Conservation (phyloP, 2,797 vertebrate species). For the Clamator glandarius region DNA sequence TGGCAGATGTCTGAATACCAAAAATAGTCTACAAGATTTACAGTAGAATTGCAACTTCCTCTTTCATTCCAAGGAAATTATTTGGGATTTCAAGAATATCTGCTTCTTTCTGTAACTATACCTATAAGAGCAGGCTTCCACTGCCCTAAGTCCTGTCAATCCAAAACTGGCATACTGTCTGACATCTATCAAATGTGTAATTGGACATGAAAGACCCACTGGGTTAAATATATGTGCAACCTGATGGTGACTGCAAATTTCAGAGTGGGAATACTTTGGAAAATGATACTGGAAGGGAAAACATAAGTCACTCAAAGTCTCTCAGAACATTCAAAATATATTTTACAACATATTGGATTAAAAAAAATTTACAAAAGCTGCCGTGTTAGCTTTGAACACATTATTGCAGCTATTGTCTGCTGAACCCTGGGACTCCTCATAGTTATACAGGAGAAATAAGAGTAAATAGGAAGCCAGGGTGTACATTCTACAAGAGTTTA, state of each 20-base stretch:
- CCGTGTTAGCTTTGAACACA: not conserved
- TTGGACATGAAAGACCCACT: not conserved
- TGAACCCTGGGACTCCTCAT: not conserved
- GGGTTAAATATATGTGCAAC: not conserved
- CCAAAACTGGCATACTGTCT: not conserved
- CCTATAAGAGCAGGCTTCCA: not conserved
- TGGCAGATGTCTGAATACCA: not conserved
- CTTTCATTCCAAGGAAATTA: not conserved
- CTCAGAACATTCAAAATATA: not conserved
- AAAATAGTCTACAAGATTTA: not conserved
- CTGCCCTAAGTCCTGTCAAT: not conserved
- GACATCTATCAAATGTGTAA: not conserved
- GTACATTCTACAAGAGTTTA: not conserved
- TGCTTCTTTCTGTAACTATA: not conserved
- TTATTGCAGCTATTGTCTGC: not conserved
- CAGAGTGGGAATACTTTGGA: not conserved
- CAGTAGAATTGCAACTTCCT: not conserved
- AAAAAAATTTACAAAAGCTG: not conserved
- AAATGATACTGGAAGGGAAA: not conserved
- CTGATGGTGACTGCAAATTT: not conserved
- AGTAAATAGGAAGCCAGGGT: not conserved
- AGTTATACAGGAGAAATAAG: not conserved
- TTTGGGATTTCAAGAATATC: not conserved
- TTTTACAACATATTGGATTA: not conserved
- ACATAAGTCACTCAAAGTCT: not conserved